Evolutionary conservation across 1,140 invertebrate species (phyloP), one percentile per base, ranked within the genome.

Genomic region (Mycetomoellerius zeteki): DNA sequence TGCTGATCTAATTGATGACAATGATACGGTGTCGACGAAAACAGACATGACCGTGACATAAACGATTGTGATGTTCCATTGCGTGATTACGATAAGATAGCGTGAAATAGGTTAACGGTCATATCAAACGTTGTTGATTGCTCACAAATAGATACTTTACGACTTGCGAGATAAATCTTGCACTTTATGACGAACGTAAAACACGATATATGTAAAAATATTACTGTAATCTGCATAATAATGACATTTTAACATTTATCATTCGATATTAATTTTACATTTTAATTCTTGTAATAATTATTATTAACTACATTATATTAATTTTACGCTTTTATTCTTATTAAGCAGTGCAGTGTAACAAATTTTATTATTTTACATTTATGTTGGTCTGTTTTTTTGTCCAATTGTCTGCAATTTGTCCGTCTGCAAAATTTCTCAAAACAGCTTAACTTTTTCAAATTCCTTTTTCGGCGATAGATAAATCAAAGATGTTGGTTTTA

Each of bases 21-120:
- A 84, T 62, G 80, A 84, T 62, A 73, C 54, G 37, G 54, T 50
- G 80, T 47, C 69, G 27, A 21, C 37, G 37, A 81, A 81, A 81
- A 72, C 21, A 58, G 78, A 81, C 78, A 71, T 60, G 56, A 73
- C 56, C 69, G 24, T 58, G 80, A 73, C 52, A 47, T 60, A 47
- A 82, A 73, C 37, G 80, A 60, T 8, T 27, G 52, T 30, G 7
- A 52, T 27, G 52, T 82, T 69, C 21, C 33, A 43, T 56, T 30
- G 33, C 80, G 80, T 21, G 54, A 72, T 82, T 73, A 8, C 54
- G 52, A 19, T 4, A 19, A 19, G 19, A 43, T 58, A 82, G 52
- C 33, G 30, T 56, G 56, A 72, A 58, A 73, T 60, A 54, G 47
- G 37, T 60, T 84, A 69, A 81, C 50, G 65, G 30, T 37, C 47